Evolutionary conservation across 2,888 invertebrate species (phyloP).

Genomic region (Nomada hirtipes): DNA sequence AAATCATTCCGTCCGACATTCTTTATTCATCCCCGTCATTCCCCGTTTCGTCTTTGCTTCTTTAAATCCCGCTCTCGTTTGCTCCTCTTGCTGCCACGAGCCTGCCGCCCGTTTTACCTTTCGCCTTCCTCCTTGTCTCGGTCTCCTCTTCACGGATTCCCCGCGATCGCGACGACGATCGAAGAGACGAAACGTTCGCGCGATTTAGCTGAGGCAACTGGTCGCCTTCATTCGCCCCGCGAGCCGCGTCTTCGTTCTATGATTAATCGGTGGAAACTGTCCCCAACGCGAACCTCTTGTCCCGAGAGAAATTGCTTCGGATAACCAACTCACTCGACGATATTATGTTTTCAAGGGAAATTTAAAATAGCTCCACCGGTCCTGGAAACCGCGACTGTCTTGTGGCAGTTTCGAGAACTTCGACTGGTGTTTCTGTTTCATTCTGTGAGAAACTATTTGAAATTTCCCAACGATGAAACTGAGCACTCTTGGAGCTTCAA

Average conservation of each 20-base stretch:
- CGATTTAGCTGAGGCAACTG: constrained; percentile 54
- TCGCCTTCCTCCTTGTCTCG: not conserved
- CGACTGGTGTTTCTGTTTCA: not conserved
- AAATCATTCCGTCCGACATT: no score
- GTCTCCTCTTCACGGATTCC: constrained; percentile 15
- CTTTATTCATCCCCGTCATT: not conserved
- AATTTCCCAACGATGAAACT: not conserved
- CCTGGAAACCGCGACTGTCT: not conserved
- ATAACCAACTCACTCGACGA: not conserved
- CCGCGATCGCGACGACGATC: constrained; percentile 8
- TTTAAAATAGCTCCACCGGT: not conserved
- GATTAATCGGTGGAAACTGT: constrained; percentile 18
- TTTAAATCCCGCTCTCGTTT: not conserved
- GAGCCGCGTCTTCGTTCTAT: constrained; percentile 43
- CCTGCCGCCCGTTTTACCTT: not conserved
- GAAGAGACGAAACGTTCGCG: constrained; percentile 39
- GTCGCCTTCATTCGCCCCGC: constrained; percentile 63
- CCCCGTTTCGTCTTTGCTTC: not conserved
- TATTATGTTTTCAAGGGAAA: not conserved
- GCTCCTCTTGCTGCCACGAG: not conserved
- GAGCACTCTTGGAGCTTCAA: not conserved
- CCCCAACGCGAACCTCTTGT: constrained; percentile 23
- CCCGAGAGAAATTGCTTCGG: constrained; percentile 23
- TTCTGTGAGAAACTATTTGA: not conserved
- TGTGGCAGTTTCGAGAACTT: not conserved